Evolutionary conservation across 2,888 invertebrate species (phyloP).

Genomic region (Tinea semifulvella): DNA sequence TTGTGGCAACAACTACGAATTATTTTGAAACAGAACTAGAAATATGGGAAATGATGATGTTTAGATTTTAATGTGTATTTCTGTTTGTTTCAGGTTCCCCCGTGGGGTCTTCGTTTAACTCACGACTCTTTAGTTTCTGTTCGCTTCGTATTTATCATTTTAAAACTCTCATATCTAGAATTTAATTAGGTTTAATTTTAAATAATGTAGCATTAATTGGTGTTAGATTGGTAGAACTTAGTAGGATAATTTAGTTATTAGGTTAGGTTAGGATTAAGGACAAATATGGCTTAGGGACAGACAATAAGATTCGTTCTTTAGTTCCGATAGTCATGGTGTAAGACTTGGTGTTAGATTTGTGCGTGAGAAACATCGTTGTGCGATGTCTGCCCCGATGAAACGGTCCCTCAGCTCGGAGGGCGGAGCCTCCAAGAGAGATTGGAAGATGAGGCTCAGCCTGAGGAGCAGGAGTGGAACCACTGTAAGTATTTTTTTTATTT

Average conservation of each 20-base stretch:
- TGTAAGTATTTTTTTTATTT: conserved; percentile 42
- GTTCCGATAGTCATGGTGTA: conserved; percentile 3
- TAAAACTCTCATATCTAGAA: neutral
- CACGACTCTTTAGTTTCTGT: too few species aligned
- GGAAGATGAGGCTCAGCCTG: conserved; percentile 78
- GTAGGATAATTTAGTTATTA: too few species aligned
- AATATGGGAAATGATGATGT: too few species aligned
- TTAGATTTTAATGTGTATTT: too few species aligned
- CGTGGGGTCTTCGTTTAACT: too few species aligned
- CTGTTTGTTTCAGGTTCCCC: too few species aligned
- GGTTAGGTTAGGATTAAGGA: neutral
- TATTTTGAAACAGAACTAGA: too few species aligned
- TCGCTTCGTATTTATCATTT: too few species aligned
- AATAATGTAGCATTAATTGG: conserved; percentile 1
- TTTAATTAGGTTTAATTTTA: too few species aligned
- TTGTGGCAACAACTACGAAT: too few species aligned
- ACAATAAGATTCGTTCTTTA: neutral
- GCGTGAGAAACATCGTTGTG: neutral
- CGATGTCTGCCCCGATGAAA: conserved; percentile 64
- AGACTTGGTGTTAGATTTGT: too few species aligned
- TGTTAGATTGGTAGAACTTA: neutral
- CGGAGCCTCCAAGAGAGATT: conserved; percentile 69
- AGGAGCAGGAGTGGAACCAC: conserved; percentile 73
- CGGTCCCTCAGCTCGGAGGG: conserved; percentile 74
- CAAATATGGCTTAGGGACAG: neutral